Evolutionary conservation across 2,888 invertebrate species (phyloP), one percentile per base, ranked within the genome.

Genomic region (Hirtodrosophila duncani): DNA sequence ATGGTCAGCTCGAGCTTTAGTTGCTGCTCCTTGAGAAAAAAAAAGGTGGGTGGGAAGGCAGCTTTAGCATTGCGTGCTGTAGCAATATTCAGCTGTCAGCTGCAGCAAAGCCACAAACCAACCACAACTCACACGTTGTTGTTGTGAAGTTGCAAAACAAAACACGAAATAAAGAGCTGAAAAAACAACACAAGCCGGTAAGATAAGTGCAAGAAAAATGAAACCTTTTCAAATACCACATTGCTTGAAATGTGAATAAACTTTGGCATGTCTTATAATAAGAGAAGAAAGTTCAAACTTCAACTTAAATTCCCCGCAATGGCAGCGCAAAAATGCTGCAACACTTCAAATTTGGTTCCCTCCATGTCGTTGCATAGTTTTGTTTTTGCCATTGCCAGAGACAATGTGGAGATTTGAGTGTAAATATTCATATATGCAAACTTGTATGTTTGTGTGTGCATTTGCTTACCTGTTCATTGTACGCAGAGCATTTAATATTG

Each of bases 381-480:
- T 10, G 17, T 11, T 18, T 16, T 3, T 10, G 8, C 34, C 26
- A 10, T 8, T 9, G 9, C 3, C 1, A 24, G n/a, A 9, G 20
- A 45, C 45, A 60, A 38, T 23, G 31, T 30, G 27, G 44, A 11
- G 21, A 26, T 37, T 21, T 30, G 33, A 45, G 26, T 37, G 30
- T 36, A 13, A 27, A 26, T 16, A 34, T 39, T 11, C 36, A 45
- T 41, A 31, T 36, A 6, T 20, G 13, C 30, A 18, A 37, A n/a
- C n/a, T 17, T 46, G 38, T 48, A 50, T 55, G 17, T 29, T 7
- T 29, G 8, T 18, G 38, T 65, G 44, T 72, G 55, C 36, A 63
- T 67, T 59, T 67, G 81, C 79, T 77, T 77, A 77, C 75, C 75
- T 81, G 81, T 81, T 74, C 75, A 77, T 77, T 63, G 81, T 77